Evolutionary conservation across 2,797 vertebrate genomes (phyloP), one percentile per base, ranked within the genome.

Genomic region (Sebastes oblongus): DNA sequence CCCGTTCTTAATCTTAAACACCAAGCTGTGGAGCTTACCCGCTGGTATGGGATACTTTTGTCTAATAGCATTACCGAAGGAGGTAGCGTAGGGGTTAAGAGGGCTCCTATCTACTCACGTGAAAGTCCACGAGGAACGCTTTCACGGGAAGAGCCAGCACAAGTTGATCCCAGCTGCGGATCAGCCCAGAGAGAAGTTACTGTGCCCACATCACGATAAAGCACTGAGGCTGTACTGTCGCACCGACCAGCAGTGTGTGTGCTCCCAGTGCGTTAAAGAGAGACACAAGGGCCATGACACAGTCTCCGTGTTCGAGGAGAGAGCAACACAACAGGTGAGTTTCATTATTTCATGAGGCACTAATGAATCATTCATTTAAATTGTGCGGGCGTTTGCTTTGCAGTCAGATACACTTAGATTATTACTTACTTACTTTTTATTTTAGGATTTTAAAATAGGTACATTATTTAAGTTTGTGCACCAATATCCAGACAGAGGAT

Each of bases 221-320:
- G 85, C 94, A 0, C 95, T 97, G 95, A 95, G 97, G 90, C 93
- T 97, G 77, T 98, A 96, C 95, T 99, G 98, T 69, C 96, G 95
- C 93, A 96, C 94, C 0, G 98, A 99, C 91, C 97, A 97, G 93
- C 96, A 96, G 87, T 96, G 96, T 73, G 96, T 98, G 92, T 99
- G 98, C 69, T 95, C 96, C 14, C 96, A 95, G 72, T 96, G 95
- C 3, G 80, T 86, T 0, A 92, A 81, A 25, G 92, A 94, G 3
- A 85, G 86, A 9, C 98, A 98, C 92, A 95, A 94, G 91, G 96
- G 96, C 58, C 98, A 99, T 42, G 95, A 95, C 72, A 94, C 95
- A 0, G 97, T 97, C 73, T 88, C 96, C 0, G 96, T 96, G 70
- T 94, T 86, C 67, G 96, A 97, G 0, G 97, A 97, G 93, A 96